Evolutionary conservation across 2,888 invertebrate genomes (phyloP), one percentile per base, ranked within the genome.

Genomic region (Alcis repandata): DNA sequence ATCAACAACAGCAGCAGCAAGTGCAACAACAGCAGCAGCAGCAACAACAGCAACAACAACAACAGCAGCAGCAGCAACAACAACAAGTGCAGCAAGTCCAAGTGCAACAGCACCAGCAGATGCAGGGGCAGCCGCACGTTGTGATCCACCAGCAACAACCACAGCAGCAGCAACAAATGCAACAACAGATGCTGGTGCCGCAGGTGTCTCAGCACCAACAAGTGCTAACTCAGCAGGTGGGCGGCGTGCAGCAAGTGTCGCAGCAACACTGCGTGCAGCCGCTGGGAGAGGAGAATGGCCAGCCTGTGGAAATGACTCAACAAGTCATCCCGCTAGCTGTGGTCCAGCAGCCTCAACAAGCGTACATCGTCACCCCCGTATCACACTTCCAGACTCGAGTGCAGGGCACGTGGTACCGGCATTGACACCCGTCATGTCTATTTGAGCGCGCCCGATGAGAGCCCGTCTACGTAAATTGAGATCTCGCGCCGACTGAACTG

Each of bases 241-340:
- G 87, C 58, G 87, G 88, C 33, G 88, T 88, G 32, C 89, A 91
- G 68, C 93, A 92, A 74, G 92, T 91, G n/a, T 68, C 88, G 1
- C 89, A 91, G 70, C 92, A 94, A 74, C 93, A 94, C 67, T 41
- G 41, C 36, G 91, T 94, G 64, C 93, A 94, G 65, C 85, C 92
- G 1, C 85, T 93, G 19, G 94, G 93, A 0, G 94, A 91, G 67
- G 93, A 93, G 61, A 86, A 84, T 7, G 91, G 88, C 0, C 95
- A 95, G 79, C 94, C 90, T 2, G 93, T 95, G 57, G 94, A 95
- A 74, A 95, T 95, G 87, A 92, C 94, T 10, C 95, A 95, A 74
- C 95, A 95, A 82, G 95, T 95, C 7, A 95, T 95, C 69, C 95
- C 95, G 0, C 79, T 95, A 36, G 95, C 95, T 10, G 95, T 95